These are phyloP conservation scores for Mallotus villosus DNA, from an alignment of 2,797 vertebrate genomes.

Conservation along the genomic window DNA sequence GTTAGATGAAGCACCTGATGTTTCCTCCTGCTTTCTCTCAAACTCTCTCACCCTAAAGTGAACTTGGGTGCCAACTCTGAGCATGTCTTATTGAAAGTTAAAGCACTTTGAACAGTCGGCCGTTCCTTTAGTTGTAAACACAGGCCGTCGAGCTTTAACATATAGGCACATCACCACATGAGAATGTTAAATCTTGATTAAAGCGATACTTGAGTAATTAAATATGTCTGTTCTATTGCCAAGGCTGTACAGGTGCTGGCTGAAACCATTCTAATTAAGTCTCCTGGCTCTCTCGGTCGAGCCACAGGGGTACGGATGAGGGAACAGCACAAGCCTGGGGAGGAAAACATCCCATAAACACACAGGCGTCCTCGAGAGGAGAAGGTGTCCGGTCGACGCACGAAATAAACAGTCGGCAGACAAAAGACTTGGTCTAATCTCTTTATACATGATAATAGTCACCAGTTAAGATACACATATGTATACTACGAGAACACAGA, in stretches of 20 bases:
- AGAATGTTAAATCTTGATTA: slow-evolving; percentile 31
- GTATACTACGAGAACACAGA: slow-evolving; percentile 83
- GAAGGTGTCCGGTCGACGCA: neutral
- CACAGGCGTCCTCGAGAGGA: neutral
- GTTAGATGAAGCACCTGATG: neutral
- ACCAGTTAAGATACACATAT: slow-evolving; percentile 78
- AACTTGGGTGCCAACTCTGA: neutral
- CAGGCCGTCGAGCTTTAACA: neutral
- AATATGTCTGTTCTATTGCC: slow-evolving; percentile 23
- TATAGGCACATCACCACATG: slow-evolving; percentile 11
- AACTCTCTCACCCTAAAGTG: neutral
- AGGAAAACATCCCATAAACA: neutral
- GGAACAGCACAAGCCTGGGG: slow-evolving; percentile 9
- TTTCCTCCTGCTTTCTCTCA: neutral
- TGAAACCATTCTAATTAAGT: slow-evolving; percentile 26
- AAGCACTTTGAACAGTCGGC: neutral
- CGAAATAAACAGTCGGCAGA: slow-evolving; percentile 50
- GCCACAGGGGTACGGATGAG: neutral
- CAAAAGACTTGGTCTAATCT: slow-evolving; percentile 68
- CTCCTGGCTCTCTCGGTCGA: slow-evolving; percentile 19
- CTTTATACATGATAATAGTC: slow-evolving; percentile 82
- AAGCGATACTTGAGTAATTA: slow-evolving; percentile 42
- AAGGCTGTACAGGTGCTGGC: slow-evolving; percentile 30
- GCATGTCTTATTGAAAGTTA: neutral
- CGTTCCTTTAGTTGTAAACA: neutral